A percentile compares a stretch with the other conserved stretches of the same genome.
These are phyloP conservation scores for Acanthosepion pharaonis DNA, from an alignment of 2,888 invertebrate species.

Conservation along the genomic window DNA sequence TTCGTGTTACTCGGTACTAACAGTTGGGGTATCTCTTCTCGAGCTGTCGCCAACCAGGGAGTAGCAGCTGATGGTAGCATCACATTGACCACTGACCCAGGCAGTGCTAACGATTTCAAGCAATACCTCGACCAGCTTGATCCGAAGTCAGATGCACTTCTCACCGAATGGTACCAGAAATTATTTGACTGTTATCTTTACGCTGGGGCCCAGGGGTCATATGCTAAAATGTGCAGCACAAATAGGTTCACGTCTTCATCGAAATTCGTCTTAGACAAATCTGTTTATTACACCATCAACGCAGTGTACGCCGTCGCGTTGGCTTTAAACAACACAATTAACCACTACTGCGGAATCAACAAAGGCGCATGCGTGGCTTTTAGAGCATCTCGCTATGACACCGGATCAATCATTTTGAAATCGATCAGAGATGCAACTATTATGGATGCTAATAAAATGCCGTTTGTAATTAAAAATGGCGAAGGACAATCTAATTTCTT, in stretches of 20 bases:
- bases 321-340: conserved; percentile 68
- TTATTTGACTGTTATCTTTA: conserved; percentile 65
- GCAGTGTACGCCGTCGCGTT: conserved; percentile 70
- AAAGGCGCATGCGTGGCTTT: conserved; percentile 61
- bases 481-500: conserved; percentile 57
- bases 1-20: conserved; percentile 63
- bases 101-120: conserved; percentile 53
- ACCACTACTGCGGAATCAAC: conserved; percentile 60
- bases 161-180: conserved; percentile 65
- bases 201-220: conserved; percentile 55
- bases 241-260: conserved; percentile 51
- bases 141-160: conserved; percentile 54
- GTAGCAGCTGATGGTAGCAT: conserved; percentile 61
- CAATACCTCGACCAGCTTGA: conserved; percentile 56
- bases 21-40: conserved; percentile 57
- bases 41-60: conserved; percentile 55
- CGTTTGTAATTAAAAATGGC: conserved; percentile 58
- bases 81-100: conserved; percentile 55
- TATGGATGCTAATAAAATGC: conserved; percentile 45
- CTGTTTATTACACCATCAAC: conserved; percentile 59
- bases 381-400: conserved; percentile 50
- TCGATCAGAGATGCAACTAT: conserved; percentile 54
- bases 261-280: conserved; percentile 52
- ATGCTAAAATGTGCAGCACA: conserved; percentile 51
- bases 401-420: conserved; percentile 52